Percentiles rank a stretch among this genome's conserved stretches.
These are phyloP conservation scores for Drosophila pallidifrons DNA, from an alignment of 1,140 invertebrate species.

Conservation along the genomic window DNA sequence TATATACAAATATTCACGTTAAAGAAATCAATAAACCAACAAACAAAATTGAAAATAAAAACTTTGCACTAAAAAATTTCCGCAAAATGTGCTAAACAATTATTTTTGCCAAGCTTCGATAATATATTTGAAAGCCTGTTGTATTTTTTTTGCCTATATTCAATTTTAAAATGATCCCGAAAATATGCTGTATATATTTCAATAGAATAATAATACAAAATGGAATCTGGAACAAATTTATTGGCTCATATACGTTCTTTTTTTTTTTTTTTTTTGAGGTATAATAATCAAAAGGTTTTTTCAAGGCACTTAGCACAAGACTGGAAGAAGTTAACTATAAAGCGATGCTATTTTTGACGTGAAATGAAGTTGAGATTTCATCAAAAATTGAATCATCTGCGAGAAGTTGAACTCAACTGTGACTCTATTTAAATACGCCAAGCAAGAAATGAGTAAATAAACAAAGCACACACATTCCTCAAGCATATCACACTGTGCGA, in stretches of 20 bases:
- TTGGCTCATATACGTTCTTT: no score
- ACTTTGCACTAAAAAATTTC: not conserved
- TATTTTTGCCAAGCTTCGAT: not conserved
- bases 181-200: slow-evolving; percentile 7
- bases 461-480: slow-evolving; percentile 16
- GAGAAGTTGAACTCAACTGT: no score
- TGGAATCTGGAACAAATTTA: not conserved
- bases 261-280: not conserved
- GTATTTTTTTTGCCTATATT: not conserved
- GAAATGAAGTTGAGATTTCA: no score
- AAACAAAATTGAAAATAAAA: not conserved
- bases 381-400: not conserved
- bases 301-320: not conserved
- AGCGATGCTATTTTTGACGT: not conserved
- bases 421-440: slow-evolving; percentile 6
- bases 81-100: not conserved
- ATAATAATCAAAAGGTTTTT: not conserved
- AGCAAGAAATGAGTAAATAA: slow-evolving; percentile 8
- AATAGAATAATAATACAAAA: not conserved
- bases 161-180: not conserved
- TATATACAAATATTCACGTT: no score
- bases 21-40: no score
- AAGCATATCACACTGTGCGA: slow-evolving; percentile 20
- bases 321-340: not conserved
- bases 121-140: no score